Evolutionary conservation across 2,797 vertebrate genomes (phyloP), one percentile per base, ranked within the genome.

Genomic region (Lycodopsis pacificus): DNA sequence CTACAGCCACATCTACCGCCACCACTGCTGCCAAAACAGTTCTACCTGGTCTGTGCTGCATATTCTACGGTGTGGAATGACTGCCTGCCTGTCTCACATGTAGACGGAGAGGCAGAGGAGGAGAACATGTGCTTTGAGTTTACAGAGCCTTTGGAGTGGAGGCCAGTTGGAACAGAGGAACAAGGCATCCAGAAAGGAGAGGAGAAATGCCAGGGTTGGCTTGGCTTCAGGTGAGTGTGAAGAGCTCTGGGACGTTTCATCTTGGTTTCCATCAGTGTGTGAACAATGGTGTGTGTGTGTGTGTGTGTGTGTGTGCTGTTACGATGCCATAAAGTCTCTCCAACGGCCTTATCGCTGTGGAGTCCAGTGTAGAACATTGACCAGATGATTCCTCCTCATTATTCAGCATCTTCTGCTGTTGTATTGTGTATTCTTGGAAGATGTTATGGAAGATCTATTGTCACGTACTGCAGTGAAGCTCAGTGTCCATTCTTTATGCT

Each of bases 111-210:
- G 69, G 51, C 72, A 71, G 64, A 59, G 61, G 58, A 75, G 75
- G 70, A 74, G 80, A 80, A 93, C 93, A 93, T 88, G 65, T 92
- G 92, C 87, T 94, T 90, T 81, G 80, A 83, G 83, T 92, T 93
- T 89, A 46, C 65, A 38, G 20, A 73, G 72, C 86, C 86, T 85
- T 89, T 91, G 72, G 80, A 86, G 80, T 80, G 76, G 71, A 76
- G 74, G 86, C 90, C 89, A 89, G 80, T 81, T 92, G 88, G 85
- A 89, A 65, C 77, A 32, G 71, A 76, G 65, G 72, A 80, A 32
- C 58, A 61, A 79, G 76, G 72, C 77, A 81, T 62, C 67, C 65
- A 82, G 65, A 76, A 32, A 80, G 78, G 65, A 79, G 80, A 22
- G 65, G 34, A 87, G 48, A 44, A 42, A 76, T 82, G 84, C 80